These are phyloP conservation scores for Lycodopsis pacificus DNA, from an alignment of 2,797 vertebrate genomes.

Conservation along the genomic window DNA sequence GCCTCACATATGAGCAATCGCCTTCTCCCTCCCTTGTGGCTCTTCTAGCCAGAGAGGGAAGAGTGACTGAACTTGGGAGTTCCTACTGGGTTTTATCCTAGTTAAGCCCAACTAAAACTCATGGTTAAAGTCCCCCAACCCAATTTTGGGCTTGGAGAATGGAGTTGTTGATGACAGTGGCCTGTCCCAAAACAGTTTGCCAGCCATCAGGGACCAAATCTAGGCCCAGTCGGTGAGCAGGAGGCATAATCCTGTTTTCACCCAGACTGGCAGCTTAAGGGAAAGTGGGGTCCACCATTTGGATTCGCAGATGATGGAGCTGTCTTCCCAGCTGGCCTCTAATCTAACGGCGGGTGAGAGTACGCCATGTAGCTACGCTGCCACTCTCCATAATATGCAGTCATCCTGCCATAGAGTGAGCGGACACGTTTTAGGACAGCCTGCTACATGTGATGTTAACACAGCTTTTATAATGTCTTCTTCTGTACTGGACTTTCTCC, in stretches of 20 bases:
- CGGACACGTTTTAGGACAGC: constrained; percentile 52
- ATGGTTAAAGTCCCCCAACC: constrained; percentile 32
- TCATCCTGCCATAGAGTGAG: constrained; percentile 56
- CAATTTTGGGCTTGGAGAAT: constrained; percentile 40
- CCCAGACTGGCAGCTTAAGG: constrained; percentile 80
- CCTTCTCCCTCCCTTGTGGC: neutral
- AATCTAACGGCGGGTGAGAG: constrained; percentile 74
- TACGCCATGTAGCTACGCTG: constrained; percentile 52
- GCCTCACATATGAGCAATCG: constrained; percentile 16
- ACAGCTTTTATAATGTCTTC: neutral
- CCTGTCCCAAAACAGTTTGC: constrained; percentile 66
- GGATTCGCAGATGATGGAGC: constrained; percentile 81
- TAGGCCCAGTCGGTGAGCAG: constrained; percentile 74
- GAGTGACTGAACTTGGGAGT: constrained; percentile 19
- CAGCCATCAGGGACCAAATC: constrained; percentile 70
- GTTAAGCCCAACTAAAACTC: constrained; percentile 29
- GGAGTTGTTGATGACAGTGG: constrained; percentile 53
- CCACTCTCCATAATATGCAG: constrained; percentile 62
- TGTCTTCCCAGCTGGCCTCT: constrained; percentile 80
- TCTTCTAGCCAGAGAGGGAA: neutral
- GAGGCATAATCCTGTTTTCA: constrained; percentile 81
- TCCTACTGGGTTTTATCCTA: constrained; percentile 15
- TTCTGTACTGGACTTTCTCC: neutral
- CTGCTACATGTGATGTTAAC: constrained; percentile 50
- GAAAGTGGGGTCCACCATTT: constrained; percentile 79